Evolutionary conservation across 2,113 vertebrate species (phyloP), one percentile per base, ranked within the genome.

Genomic region (Anolis carolinensis): DNA sequence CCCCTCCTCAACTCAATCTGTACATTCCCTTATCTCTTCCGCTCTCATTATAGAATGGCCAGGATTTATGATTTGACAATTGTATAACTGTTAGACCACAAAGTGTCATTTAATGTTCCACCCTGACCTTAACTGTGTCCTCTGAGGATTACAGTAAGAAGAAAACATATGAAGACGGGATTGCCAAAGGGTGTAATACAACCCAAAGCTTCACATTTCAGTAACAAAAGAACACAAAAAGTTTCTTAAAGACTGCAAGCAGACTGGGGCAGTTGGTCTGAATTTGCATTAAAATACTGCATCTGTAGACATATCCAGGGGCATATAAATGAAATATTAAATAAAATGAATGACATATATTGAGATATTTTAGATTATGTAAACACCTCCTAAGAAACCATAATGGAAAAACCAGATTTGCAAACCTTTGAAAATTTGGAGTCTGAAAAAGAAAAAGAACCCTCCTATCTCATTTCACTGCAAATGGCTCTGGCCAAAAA

Each of bases 31-130:
- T 91, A 89, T 91, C 90, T 93, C 88, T 82, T 71, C 20, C 70
- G 90, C 91, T 92, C 91, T 93, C 90, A 81, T 94, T 94, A 91
- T 89, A 52, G 76, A 81, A 87, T 91, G 92, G 93, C 86, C 86
- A 92, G 95, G 95, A 96, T 96, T 95, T 96, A 96, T 87, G 90
- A 94, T 90, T 90, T 91, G 95, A 92, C 94, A 96, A 92, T 93
- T 94, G 93, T 90, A 91, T 95, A 83, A 94, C 92, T 4, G 84
- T 90, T 94, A 94, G 89, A 93, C 92, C 91, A 93, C 93, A 94
- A 95, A 95, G 90, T 94, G 88, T 89, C 73, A 68, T 87, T 96
- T 95, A 91, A 44, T 95, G 90, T 94, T 94, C 84, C 92, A 89
- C 89, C 81, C 92, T 91, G 88, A 94, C 93, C 93, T 96, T 94